phyloP scores from a whole-genome alignment of 2,888 invertebrate species.

The Empis stercorea region DNA sequence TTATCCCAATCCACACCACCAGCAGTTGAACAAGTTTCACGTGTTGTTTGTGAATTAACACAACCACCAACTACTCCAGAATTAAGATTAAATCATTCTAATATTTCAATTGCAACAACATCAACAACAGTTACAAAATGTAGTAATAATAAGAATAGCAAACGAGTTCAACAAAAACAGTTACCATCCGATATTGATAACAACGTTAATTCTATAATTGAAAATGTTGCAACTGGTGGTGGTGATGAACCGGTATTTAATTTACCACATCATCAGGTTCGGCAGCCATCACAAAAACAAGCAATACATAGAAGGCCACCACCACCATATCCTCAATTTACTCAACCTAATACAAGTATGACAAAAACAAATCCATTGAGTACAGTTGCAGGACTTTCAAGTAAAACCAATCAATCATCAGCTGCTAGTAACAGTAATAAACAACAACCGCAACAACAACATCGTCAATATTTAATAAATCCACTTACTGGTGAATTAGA shows the following conservation, averaged over 20 bases:
- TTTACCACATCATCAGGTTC: no score
- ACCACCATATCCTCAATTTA: background rate
- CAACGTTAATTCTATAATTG: background rate
- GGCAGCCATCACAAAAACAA: slow-evolving; percentile 1
- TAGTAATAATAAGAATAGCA: no score
- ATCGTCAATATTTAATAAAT: slow-evolving; percentile 75
- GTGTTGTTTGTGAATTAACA: no score
- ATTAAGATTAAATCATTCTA: background rate
- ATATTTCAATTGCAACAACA: slow-evolving; percentile 7
- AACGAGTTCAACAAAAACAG: no score
- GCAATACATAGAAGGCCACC: slow-evolving; percentile 7
- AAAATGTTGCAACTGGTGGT: background rate
- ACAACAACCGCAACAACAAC: background rate
- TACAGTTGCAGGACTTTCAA: background rate
- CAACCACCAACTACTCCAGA: slow-evolving; percentile 1
- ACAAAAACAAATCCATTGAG: background rate
- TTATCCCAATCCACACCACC: slow-evolving; percentile 5
- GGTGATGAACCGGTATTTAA: background rate
- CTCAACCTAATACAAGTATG: background rate
- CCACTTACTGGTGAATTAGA: slow-evolving; percentile 80
- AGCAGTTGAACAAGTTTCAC: no score
- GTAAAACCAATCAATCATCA: slow-evolving; percentile 6
- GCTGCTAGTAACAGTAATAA: slow-evolving; percentile 3
- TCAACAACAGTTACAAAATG: slow-evolving; percentile 9
- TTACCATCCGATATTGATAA: no score